Base-by-base conservation (phyloP, 2,797 vertebrate genomes). In the Phataginus tetradactyla region DNA sequence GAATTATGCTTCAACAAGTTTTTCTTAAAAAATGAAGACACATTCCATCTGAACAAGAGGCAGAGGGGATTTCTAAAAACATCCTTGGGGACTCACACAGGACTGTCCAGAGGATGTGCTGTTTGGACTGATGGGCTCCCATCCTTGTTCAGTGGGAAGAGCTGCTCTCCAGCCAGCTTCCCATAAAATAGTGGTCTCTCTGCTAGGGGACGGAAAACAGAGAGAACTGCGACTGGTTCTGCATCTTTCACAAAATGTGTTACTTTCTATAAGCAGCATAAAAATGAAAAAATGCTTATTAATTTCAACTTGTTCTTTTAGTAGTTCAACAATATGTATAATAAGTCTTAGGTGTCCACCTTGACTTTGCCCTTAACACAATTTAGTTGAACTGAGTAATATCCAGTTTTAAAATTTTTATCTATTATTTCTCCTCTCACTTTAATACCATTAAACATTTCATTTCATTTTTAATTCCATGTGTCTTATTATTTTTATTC, bases 401-500 rank as follows among this genome's bases (percentile, higher is more conserved):
- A 86, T 1, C 18, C 74, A 85, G 20, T 88, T 95, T 37, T 5
- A 74, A 86, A 68, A 7, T 5, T 81, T 71, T 68, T 55, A 86
- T 74, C 39, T 69, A 79, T 59, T 94, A 69, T 90, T 92, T 86
- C 39, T 85, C 29, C 13, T 68, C 45, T 96, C 34, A 87, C 11
- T 80, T 88, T 59, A 51, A 39, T 86, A 53, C 7, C 0, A 55
- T 45, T 94, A 91, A 93, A 71, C 3, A 81, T 59, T 78, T 87
- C 25, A 72, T 61, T 88, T 59, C 23, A 25, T 63, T 92, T 77
- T 86, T 32, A 90, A 74, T 68, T 94, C 39, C 29, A 84, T 75
- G 68, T 37, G 53, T 86, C 75, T 61, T 92, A 66, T 84, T 63
- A 61, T 93, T 94, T 91, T 77, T 68, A 89, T 63, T 61, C 11